These are phyloP conservation scores for Leuciscus waleckii DNA, from an alignment of 2,797 vertebrate genomes.

Conservation along the genomic window DNA sequence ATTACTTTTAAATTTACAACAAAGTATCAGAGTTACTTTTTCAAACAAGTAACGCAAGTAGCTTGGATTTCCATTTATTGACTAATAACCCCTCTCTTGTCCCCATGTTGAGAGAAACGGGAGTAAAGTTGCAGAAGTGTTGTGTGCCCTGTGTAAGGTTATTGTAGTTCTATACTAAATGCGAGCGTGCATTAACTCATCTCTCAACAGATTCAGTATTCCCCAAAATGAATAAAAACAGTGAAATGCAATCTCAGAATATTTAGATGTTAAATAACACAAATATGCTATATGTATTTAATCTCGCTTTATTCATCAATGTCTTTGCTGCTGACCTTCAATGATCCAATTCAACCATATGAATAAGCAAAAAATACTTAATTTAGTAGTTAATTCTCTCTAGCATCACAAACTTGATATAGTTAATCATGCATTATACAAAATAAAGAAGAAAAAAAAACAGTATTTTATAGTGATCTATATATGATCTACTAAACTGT, in stretches of 20 bases:
- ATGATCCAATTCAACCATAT: not conserved
- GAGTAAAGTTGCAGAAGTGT: not conserved
- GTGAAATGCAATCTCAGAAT: not conserved
- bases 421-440: not conserved
- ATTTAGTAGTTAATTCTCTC: not conserved
- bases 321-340: not conserved
- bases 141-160: too few relatives aligned
- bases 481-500: constrained; percentile 9
- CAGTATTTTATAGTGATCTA: not conserved
- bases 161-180: too few relatives aligned
- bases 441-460: not conserved
- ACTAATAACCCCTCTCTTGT: not conserved
- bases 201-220: not conserved
- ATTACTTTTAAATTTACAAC: not conserved
- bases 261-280: not conserved
- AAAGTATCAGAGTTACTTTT: not conserved
- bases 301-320: not conserved
- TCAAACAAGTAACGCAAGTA: not conserved
- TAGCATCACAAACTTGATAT: not conserved
- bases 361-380: not conserved
- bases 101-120: not conserved
- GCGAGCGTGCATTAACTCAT: too few relatives aligned
- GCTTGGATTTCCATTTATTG: not conserved
- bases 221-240: not conserved
- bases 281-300: not conserved